Conservation (phyloP, 1,140 invertebrate genomes). For the Latrodectus geometricus region DNA sequence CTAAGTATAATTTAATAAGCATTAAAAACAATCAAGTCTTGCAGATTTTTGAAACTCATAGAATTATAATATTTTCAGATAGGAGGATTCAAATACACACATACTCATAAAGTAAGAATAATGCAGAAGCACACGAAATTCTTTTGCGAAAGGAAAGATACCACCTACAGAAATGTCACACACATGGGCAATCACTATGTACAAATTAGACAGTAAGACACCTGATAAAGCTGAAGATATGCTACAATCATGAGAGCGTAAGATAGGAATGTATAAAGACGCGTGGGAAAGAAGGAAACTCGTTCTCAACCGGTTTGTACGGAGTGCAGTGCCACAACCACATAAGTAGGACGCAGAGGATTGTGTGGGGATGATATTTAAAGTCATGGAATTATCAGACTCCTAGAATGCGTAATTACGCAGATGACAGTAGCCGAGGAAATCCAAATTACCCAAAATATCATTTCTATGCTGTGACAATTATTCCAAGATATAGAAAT, state of each 20-base stretch:
- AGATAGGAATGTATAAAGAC: not conserved
- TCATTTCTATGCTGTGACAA: not conserved
- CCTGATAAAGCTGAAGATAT: not conserved
- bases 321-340: not conserved
- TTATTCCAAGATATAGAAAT: not conserved
- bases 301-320: not conserved
- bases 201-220: not conserved
- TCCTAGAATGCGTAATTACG: not conserved
- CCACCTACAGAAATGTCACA: not conserved
- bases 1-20: too few species aligned
- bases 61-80: too few species aligned
- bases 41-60: too few species aligned
- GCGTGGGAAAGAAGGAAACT: not conserved
- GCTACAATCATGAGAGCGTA: not conserved
- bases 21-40: too few species aligned
- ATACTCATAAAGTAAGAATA: not conserved
- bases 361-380: not conserved
- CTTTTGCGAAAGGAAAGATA: not conserved
- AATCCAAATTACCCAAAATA: not conserved
- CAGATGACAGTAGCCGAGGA: not conserved
- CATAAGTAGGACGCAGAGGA: not conserved
- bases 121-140: not conserved
- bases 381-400: not conserved
- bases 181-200: not conserved
- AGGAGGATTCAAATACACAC: too few species aligned